Conservation (phyloP, 2,888 invertebrate genomes). For the Operophtera brumata region DNA sequence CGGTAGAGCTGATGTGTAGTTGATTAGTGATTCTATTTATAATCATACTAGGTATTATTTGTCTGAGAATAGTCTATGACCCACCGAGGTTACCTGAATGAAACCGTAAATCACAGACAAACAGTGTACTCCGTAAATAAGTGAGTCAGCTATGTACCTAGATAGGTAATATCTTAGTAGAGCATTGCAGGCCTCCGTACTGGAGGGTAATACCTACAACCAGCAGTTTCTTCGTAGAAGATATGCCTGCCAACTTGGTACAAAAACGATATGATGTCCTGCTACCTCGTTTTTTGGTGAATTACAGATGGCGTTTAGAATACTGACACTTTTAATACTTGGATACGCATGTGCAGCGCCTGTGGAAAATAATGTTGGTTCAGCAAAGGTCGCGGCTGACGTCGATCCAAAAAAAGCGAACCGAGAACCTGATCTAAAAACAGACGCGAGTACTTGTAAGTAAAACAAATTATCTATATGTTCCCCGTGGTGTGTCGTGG, state of each 20-base stretch:
- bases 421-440: slow-evolving; percentile 56
- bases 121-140: not conserved
- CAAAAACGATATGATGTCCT: not conserved
- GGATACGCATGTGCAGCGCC: slow-evolving; percentile 45
- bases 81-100: not conserved
- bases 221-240: slow-evolving; percentile 1
- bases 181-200: too few relatives aligned
- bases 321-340: slow-evolving; percentile 38
- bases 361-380: slow-evolving; percentile 21
- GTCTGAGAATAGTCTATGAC: not conserved
- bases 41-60: too few relatives aligned
- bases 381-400: slow-evolving; percentile 19
- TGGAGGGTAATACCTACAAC: too few relatives aligned
- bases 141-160: not conserved
- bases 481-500: too few relatives aligned
- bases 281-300: not conserved
- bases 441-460: slow-evolving; percentile 67
- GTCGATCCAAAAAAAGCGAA: slow-evolving; percentile 31
- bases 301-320: slow-evolving; percentile 51
- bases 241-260: not conserved
- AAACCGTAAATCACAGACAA: too few relatives aligned
- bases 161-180: not conserved
- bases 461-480: too few relatives aligned
- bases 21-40: too few relatives aligned
- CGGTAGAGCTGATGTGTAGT: not conserved